These are phyloP conservation scores for Dendrocincla tyrannina DNA, from an alignment of 2,797 vertebrate species.

Conservation along the genomic window DNA sequence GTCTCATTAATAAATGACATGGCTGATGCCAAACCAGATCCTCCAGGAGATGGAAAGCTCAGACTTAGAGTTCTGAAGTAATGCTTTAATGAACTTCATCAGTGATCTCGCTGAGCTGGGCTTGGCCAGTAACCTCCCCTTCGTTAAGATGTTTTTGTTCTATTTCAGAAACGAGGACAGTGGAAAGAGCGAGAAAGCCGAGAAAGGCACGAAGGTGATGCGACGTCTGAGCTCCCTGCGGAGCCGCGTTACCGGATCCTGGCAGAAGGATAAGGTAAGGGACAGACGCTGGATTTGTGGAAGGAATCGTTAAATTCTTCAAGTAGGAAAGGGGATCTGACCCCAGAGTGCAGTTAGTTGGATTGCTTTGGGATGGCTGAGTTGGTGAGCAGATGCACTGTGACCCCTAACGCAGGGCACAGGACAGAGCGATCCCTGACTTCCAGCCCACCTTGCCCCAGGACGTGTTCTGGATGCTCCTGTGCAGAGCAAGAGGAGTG, in stretches of 20 bases:
- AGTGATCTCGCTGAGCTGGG: neutral
- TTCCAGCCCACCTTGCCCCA: neutral
- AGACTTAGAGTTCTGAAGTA: neutral
- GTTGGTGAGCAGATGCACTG: neutral
- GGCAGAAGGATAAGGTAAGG: constrained; percentile 95
- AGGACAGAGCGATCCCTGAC: neutral
- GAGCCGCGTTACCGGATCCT: constrained; percentile 89
- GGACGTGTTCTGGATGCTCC: too few relatives aligned
- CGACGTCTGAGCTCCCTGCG: constrained; percentile 90
- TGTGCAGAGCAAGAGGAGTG: neutral
- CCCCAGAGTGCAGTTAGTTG: neutral
- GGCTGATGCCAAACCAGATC: neutral
- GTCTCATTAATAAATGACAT: neutral
- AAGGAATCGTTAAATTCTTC: neutral
- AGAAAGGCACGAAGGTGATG: constrained; percentile 88
- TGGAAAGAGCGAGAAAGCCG: constrained; percentile 79
- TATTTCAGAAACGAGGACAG: constrained; percentile 82
- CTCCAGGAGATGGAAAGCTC: neutral
- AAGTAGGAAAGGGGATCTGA: neutral
- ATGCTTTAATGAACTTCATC: neutral
- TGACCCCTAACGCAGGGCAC: neutral
- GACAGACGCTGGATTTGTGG: neutral
- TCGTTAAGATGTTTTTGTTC: neutral
- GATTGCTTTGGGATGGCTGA: neutral
- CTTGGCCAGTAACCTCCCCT: neutral